Conservation (phyloP, 2,797 vertebrate species). For the Parotocinclus haroldoi region DNA sequence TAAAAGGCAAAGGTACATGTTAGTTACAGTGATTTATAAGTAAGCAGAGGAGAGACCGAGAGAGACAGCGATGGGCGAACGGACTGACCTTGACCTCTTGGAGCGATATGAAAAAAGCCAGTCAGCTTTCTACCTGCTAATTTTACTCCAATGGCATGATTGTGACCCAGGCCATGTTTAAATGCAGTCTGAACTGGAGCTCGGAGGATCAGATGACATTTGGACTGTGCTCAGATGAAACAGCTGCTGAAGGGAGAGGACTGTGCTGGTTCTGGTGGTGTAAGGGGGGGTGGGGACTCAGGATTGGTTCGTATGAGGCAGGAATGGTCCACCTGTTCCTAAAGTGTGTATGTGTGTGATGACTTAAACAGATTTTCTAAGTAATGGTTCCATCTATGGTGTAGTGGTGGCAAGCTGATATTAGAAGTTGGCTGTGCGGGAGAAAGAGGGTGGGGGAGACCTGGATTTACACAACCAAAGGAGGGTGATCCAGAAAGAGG, state of each 20-base stretch:
- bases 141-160: constrained; percentile 39
- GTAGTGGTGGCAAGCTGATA: constrained; percentile 16
- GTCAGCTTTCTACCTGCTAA: constrained; percentile 42
- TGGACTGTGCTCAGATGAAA: constrained; percentile 24
- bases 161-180: constrained; percentile 40
- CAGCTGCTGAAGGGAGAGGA: constrained; percentile 42
- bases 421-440: constrained; percentile 11
- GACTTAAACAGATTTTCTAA: constrained; percentile 51
- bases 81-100: constrained; percentile 27
- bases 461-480: constrained; percentile 63
- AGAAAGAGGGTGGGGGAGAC: constrained; percentile 21
- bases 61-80: no score
- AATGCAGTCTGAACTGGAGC: constrained; percentile 38
- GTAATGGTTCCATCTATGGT: constrained; percentile 49
- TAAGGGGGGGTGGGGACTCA: constrained; percentile 11
- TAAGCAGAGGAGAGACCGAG: background rate
- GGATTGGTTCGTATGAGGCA: constrained; percentile 22
- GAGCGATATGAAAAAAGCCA: constrained; percentile 1
- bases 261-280: background rate
- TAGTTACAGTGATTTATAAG: no score
- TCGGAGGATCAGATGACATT: constrained; percentile 43
- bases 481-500: constrained; percentile 31
- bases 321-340: constrained; percentile 47
- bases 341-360: constrained; percentile 33
- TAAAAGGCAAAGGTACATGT: no score